phyloP scores from a whole-genome alignment of 1,140 invertebrate genomes.

The Manduca sexta region DNA sequence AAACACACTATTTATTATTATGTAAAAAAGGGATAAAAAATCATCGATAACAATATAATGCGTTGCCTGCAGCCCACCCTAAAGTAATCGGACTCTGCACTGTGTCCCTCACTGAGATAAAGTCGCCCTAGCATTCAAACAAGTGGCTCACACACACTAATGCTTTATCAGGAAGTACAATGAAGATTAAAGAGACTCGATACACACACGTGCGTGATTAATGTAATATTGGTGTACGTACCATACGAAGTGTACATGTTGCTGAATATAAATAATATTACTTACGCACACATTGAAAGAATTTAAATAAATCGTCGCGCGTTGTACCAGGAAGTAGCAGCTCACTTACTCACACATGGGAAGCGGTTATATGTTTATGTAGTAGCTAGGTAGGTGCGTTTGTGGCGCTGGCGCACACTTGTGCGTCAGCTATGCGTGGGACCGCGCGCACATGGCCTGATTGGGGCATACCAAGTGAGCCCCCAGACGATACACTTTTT shows the following conservation, averaged over 20 bases:
- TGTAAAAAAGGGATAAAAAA: no score
- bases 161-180: constrained; percentile 69
- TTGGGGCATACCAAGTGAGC: constrained; percentile 66
- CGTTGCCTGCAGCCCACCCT: constrained; percentile 15
- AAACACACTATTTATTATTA: no score
- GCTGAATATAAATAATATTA: constrained; percentile 63
- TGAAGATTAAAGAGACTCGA: constrained; percentile 66
- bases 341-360: constrained; percentile 49
- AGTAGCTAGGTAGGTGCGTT: constrained; percentile 32
- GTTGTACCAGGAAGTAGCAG: constrained; percentile 70
- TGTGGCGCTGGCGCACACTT: constrained; percentile 67
- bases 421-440: constrained; percentile 61
- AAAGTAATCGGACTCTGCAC: constrained; percentile 68
- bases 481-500: constrained; percentile 67
- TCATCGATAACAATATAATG: constrained; percentile 21
- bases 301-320: constrained; percentile 69
- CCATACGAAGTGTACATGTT: constrained; percentile 36
- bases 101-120: constrained; percentile 68
- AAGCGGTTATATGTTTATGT: constrained; percentile 29
- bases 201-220: constrained; percentile 55
- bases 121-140: constrained; percentile 70
- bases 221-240: constrained; percentile 58
- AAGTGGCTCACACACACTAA: constrained; percentile 68
- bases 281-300: constrained; percentile 58
- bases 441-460: constrained; percentile 69